These are phyloP conservation scores for Endotricha flammealis DNA, from an alignment of 2,888 invertebrate species.

Conservation along the genomic window DNA sequence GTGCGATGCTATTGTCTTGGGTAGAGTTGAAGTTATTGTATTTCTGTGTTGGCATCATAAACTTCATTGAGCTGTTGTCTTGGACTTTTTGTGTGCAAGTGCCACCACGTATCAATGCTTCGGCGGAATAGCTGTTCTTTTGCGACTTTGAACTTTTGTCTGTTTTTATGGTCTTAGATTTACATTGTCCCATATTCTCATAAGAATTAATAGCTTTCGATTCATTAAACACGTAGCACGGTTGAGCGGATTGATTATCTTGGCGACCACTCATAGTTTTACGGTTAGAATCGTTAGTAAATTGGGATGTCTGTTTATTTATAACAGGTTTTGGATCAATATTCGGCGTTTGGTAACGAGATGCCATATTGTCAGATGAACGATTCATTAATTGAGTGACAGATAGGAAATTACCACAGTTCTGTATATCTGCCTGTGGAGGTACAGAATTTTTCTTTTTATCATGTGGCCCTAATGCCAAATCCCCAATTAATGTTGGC, in stretches of 20 bases:
- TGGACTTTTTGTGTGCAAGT: constrained; percentile 55
- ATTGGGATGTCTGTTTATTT: constrained; percentile 49
- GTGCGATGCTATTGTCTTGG: constrained; percentile 62
- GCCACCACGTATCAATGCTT: constrained; percentile 61
- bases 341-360: constrained; percentile 49
- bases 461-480: constrained; percentile 68
- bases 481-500: constrained; percentile 66
- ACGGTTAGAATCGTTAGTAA: constrained; percentile 44
- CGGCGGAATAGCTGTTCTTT: constrained; percentile 69
- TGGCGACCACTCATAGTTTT: constrained; percentile 47
- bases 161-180: constrained; percentile 49
- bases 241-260: constrained; percentile 52
- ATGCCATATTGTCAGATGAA: constrained; percentile 52
- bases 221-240: constrained; percentile 59
- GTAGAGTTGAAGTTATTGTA: constrained; percentile 53
- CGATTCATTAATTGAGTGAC: constrained; percentile 72
- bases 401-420: constrained; percentile 65
- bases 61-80: constrained; percentile 49
- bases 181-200: constrained; percentile 51
- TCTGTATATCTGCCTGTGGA: constrained; percentile 53
- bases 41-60: constrained; percentile 53
- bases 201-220: constrained; percentile 48
- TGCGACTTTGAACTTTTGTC: constrained; percentile 58
- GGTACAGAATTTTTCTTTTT: constrained; percentile 61
- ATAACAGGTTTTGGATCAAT: constrained; percentile 43